A percentile compares a stretch with the other conserved stretches of the same genome.
Conservation (phyloP, 1,140 invertebrate genomes). For the Diabrotica virgifera region DNA sequence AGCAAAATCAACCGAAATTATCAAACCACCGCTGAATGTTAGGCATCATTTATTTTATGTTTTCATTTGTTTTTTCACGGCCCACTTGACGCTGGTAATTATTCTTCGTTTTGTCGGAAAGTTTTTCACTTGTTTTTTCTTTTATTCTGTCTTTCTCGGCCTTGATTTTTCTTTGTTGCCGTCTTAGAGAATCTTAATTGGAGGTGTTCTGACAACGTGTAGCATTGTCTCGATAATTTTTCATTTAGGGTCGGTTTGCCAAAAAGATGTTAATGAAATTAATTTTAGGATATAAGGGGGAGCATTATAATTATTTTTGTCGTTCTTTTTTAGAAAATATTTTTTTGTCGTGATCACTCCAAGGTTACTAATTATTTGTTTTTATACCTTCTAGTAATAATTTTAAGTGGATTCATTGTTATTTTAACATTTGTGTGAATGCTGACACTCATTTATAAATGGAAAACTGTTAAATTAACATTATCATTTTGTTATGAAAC, state of each 20-base stretch:
- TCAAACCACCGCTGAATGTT: constrained; percentile 42
- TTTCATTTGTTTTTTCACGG: constrained; percentile 46
- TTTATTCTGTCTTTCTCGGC: constrained; percentile 6
- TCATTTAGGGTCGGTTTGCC: constrained; percentile 31
- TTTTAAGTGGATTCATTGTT: too few relatives aligned
- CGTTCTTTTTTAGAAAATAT: too few relatives aligned
- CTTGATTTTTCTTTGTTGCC: neutral
- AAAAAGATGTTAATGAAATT: constrained; percentile 36
- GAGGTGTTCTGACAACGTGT: constrained; percentile 34
- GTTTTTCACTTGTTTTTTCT: constrained; percentile 24
- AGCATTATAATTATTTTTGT: neutral
- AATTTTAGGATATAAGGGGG: constrained; percentile 18
- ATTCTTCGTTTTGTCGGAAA: constrained; percentile 41
- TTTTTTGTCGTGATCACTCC: too few relatives aligned
- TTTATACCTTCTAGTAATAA: too few relatives aligned
- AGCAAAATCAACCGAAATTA: constrained; percentile 31
- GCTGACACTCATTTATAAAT: too few relatives aligned
- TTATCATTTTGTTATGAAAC: too few relatives aligned
- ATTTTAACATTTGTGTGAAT: too few relatives aligned
- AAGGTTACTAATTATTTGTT: too few relatives aligned
- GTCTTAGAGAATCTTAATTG: constrained; percentile 27
- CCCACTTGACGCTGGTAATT: constrained; percentile 43
- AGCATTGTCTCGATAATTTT: constrained; percentile 39
- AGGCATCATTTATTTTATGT: constrained; percentile 46
- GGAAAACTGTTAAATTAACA: too few relatives aligned